These are phyloP conservation scores for Heliothis peltigera DNA, from an alignment of 2,888 invertebrate genomes.

Conservation along the genomic window DNA sequence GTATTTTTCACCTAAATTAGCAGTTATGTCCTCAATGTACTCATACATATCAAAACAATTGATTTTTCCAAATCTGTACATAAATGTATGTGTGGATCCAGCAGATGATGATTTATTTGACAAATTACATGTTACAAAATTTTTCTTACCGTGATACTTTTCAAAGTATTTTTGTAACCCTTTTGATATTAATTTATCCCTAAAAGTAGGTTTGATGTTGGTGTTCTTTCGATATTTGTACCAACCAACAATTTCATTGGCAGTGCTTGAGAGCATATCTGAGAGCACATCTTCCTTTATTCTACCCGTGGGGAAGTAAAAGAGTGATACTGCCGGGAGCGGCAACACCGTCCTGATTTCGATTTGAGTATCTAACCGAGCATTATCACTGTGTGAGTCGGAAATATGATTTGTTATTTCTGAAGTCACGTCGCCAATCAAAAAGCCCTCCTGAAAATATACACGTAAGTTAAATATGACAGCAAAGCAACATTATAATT, in stretches of 20 bases:
- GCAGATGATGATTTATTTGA: constrained; percentile 87
- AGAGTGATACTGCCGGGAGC: constrained; percentile 88
- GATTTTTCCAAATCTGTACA: constrained; percentile 91
- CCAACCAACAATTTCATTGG: constrained; percentile 92
- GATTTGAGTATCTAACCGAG: constrained; percentile 90
- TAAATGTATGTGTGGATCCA: constrained; percentile 90
- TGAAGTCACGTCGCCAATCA: constrained; percentile 91
- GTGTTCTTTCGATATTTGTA: constrained; percentile 91
- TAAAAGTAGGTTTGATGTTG: constrained; percentile 89
- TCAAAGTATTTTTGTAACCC: constrained; percentile 90
- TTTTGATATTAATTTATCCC: constrained; percentile 91
- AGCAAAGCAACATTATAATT: constrained; percentile 1
- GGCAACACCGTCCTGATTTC: constrained; percentile 91
- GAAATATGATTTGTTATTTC: constrained; percentile 92
- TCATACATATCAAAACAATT: constrained; percentile 89
- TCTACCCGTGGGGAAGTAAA: constrained; percentile 90
- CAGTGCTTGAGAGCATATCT: constrained; percentile 86
- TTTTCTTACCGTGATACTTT: constrained; percentile 87
- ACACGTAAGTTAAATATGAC: constrained; percentile 12
- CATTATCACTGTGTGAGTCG: constrained; percentile 91
- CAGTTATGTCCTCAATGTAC: constrained; percentile 87
- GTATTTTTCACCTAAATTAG: constrained; percentile 88
- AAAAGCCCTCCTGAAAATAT: constrained; percentile 90
- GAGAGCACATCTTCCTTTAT: constrained; percentile 89
- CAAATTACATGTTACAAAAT: constrained; percentile 91